Base-by-base conservation (phyloP, 2,113 vertebrate genomes). In the Megalops atlanticus region DNA sequence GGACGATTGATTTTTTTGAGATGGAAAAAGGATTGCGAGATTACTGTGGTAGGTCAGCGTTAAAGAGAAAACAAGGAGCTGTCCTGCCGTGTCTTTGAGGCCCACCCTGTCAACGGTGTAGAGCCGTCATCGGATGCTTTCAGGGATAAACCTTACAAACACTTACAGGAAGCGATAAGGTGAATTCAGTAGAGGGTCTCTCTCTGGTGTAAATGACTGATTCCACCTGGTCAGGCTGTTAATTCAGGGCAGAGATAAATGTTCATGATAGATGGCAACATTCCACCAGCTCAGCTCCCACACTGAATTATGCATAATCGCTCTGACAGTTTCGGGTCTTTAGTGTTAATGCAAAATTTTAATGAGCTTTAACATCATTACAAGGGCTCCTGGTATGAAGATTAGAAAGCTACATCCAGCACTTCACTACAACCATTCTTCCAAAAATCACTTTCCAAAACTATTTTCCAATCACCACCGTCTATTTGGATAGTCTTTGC, bases 221-320 rank as follows among this genome's bases (percentile, higher is more conserved):
- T n/a, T 49, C 1, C 45, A 86, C 85, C 87, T 85, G 78, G 84
- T 79, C 78, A 81, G 78, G 80, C 77, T 83, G 84, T 35, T 36
- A 88, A 86, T 84, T 83, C 78, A 33, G 78, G 41, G 58, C 74
- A 49, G 80, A 81, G 27, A 89, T 90, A 85, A 86, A 86, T 86
- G 84, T 80, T 80, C 79, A 74, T 87, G 90, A 93, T 90, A 82
- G 87, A 93, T 91, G 82, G 74, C 85, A 82, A 77, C 81, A 86
- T 82, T 90, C 86, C 82, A 89, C 84, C 88, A 91, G 85, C 84
- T 85, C 85, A 85, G 85, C 88, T 85, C 83, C 84, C 87, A 87
- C 90, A 83, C 87, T 92, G 87, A 90, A 88, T 88, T 84, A 92
- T 94, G 90, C 89, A 94, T 93, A 88, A 93, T 92, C 92, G 81